phyloP scores from a whole-genome alignment of 2,797 vertebrate species.

The Molothrus aeneus region DNA sequence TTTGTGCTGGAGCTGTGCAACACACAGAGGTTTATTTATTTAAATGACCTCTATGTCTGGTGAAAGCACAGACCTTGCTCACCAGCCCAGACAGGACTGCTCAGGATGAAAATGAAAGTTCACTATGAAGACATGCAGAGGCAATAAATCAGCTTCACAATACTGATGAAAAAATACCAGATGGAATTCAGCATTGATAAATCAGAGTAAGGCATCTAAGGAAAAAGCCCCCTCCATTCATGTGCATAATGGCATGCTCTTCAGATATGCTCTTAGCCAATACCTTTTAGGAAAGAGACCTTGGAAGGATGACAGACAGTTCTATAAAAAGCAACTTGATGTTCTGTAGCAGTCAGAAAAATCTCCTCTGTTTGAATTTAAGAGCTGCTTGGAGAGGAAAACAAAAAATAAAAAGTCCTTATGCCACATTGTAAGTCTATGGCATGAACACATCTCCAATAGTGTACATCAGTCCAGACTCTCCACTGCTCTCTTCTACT shows the following conservation, averaged over 20 bases:
- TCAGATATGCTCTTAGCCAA: background rate
- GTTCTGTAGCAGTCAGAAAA: background rate
- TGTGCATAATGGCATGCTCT: background rate
- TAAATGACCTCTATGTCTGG: background rate
- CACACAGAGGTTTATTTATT: rapidly evolving
- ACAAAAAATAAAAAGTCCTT: background rate
- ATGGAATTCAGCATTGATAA: background rate
- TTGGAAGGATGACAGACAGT: background rate
- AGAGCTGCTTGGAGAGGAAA: background rate
- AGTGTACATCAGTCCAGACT: background rate
- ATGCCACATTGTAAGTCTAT: background rate
- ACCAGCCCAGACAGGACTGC: background rate
- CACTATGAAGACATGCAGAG: background rate
- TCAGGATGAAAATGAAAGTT: background rate
- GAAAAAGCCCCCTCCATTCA: background rate
- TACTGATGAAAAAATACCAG: background rate
- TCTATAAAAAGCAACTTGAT: background rate
- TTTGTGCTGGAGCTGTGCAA: background rate
- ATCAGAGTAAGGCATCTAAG: conserved; percentile 1
- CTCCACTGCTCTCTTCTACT: background rate
- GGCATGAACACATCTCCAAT: background rate
- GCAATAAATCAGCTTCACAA: conserved; percentile 3
- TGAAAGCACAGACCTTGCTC: background rate
- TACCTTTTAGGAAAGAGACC: background rate
- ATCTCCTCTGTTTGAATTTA: background rate